Percentiles rank a stretch among this genome's conserved stretches.
Evolutionary conservation across 2,113 vertebrate species (phyloP).

Genomic region (Silurus asotus): DNA sequence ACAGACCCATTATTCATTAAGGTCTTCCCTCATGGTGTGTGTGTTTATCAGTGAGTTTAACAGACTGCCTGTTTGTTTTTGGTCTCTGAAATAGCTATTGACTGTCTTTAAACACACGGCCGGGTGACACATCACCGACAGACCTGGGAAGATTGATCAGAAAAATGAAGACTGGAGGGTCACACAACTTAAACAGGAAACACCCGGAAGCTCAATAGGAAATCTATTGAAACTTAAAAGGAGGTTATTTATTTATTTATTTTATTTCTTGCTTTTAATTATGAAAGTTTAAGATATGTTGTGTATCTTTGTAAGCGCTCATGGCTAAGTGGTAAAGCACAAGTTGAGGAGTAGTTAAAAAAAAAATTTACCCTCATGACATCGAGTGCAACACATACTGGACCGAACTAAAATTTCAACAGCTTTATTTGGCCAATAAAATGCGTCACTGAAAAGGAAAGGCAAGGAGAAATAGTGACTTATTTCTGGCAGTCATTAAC

Average conservation of each 20-base stretch:
- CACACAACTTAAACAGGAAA: not conserved
- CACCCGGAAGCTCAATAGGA: not conserved
- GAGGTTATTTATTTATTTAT: not conserved
- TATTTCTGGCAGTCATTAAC: not conserved
- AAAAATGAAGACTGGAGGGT: constrained; percentile 23
- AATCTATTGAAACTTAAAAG: not conserved
- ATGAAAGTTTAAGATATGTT: not conserved
- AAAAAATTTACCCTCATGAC: not conserved
- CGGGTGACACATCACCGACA: constrained; percentile 42
- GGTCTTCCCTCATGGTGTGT: constrained; percentile 45
- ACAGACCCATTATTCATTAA: constrained; percentile 48
- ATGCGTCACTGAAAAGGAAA: not conserved
- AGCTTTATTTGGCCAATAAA: not conserved
- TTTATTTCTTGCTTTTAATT: not conserved
- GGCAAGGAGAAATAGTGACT: not conserved
- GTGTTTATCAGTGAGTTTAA: constrained; percentile 46
- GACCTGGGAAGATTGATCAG: constrained; percentile 44
- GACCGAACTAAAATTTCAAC: not conserved
- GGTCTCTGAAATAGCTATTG: constrained; percentile 51
- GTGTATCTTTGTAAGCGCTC: not conserved
- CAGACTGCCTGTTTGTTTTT: constrained; percentile 49
- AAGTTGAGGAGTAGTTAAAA: not conserved
- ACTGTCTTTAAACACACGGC: constrained; percentile 51
- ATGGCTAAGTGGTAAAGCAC: not conserved
- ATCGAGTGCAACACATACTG: not conserved